These are phyloP conservation scores for Scaptomyza flava DNA, from an alignment of 2,888 invertebrate species.

Conservation along the genomic window DNA sequence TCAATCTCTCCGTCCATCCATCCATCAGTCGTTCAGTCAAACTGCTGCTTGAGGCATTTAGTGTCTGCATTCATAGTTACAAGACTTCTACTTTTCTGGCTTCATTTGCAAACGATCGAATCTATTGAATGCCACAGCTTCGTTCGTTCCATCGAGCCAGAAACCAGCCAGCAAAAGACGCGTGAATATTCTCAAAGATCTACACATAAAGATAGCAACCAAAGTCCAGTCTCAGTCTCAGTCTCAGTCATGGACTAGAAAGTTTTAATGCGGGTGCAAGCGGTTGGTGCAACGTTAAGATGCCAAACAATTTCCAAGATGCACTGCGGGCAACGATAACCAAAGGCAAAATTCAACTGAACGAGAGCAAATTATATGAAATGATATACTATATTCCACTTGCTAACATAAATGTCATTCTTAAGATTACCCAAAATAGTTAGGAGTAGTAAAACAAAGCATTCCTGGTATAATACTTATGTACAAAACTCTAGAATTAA, in stretches of 20 bases:
- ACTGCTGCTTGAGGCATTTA: slow-evolving; percentile 30
- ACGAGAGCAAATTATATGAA: neutral
- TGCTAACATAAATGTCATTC: neutral
- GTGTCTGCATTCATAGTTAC: slow-evolving; percentile 43
- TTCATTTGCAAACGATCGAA: slow-evolving; percentile 51
- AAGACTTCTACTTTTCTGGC: slow-evolving; percentile 43
- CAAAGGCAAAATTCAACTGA: slow-evolving; percentile 11
- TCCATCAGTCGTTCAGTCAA: slow-evolving; percentile 50
- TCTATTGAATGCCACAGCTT: slow-evolving; percentile 25
- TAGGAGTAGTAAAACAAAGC: no score
- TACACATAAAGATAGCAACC: slow-evolving; percentile 26
- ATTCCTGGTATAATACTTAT: no score
- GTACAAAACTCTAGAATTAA: neutral
- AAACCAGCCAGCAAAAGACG: slow-evolving; percentile 28
- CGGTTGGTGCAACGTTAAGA: slow-evolving; percentile 6
- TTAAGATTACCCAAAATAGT: neutral
- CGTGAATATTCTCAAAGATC: slow-evolving; percentile 37
- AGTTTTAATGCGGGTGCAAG: slow-evolving; percentile 43
- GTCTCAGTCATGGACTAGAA: slow-evolving; percentile 1
- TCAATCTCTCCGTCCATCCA: slow-evolving; percentile 54
- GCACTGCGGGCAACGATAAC: slow-evolving; percentile 38
- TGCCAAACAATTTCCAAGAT: slow-evolving; percentile 29
- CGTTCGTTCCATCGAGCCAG: slow-evolving; percentile 7
- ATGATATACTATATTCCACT: no score
- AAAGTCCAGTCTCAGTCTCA: slow-evolving; percentile 17